Evolutionary conservation across 2,888 invertebrate genomes (phyloP).

Genomic region (Muscina levida): DNA sequence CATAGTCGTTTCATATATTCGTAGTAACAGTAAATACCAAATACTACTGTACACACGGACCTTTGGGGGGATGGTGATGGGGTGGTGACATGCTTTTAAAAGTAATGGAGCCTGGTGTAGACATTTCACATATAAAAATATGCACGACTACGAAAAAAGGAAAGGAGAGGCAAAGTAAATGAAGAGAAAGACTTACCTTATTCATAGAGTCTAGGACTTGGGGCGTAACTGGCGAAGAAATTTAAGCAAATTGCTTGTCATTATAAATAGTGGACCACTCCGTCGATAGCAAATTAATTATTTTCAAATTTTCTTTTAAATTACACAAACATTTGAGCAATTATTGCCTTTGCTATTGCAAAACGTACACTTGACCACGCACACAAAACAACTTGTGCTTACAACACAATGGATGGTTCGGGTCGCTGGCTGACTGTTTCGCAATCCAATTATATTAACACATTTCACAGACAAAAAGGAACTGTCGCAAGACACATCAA

Average conservation of each 20-base stretch:
- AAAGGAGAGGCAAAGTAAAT: conserved; percentile 32
- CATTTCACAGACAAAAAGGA: conserved; percentile 56
- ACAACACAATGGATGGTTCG: conserved; percentile 35
- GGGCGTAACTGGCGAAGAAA: conserved; percentile 57
- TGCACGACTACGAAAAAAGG: neutral
- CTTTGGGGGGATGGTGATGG: conserved; percentile 54
- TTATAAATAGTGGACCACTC: conserved; percentile 49
- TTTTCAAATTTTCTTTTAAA: conserved; percentile 19
- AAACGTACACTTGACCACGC: conserved; percentile 61
- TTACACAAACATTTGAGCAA: neutral
- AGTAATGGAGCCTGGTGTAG: conserved; percentile 57
- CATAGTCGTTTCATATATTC: neutral
- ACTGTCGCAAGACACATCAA: conserved; percentile 52
- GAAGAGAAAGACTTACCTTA: conserved; percentile 49
- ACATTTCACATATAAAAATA: conserved; percentile 44
- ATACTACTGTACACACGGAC: conserved; percentile 56
- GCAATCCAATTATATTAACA: conserved; percentile 63
- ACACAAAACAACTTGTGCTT: conserved; percentile 43
- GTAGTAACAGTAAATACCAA: conserved; percentile 37
- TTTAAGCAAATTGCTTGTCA: conserved; percentile 44
- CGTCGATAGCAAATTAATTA: neutral
- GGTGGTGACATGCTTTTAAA: conserved; percentile 50
- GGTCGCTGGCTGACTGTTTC: conserved; percentile 55
- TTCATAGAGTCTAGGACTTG: conserved; percentile 40
- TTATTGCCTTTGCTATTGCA: conserved; percentile 35